Conservation (phyloP, 2,797 vertebrate species). For the Gymnothorax reevesii region DNA sequence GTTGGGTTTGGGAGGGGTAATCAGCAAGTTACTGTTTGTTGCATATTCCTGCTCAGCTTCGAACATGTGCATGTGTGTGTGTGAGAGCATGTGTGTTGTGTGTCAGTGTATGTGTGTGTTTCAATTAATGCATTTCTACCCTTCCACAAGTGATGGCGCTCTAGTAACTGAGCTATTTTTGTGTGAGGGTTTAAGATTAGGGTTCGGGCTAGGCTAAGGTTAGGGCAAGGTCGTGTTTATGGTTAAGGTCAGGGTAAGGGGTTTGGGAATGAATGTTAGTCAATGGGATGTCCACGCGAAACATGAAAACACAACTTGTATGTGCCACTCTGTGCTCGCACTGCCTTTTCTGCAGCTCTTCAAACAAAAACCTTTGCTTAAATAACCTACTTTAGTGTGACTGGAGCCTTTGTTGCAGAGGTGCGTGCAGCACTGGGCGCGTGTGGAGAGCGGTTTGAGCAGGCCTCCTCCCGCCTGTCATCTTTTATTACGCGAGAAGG, state of each 20-base stretch:
- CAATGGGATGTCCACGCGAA: no score
- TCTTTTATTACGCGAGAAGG: conserved; percentile 99
- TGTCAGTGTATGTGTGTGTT: conserved; percentile 36
- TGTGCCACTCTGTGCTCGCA: not conserved
- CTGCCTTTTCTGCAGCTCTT: conserved; percentile 52
- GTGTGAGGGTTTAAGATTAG: not conserved
- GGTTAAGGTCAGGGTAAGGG: no score
- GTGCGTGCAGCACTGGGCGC: conserved; percentile 64
- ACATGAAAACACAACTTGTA: no score
- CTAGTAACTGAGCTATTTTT: not conserved
- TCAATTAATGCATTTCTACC: conserved; percentile 15
- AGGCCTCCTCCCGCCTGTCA: conserved; percentile 98
- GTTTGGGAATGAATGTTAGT: no score
- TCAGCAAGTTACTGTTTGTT: conserved; percentile 15
- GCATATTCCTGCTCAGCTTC: conserved; percentile 26
- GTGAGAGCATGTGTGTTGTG: conserved; percentile 60
- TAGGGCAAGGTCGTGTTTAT: no score
- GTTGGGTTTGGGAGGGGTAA: not conserved
- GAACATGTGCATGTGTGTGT: conserved; percentile 33
- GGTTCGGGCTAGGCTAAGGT: no score
- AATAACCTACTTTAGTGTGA: conserved; percentile 99
- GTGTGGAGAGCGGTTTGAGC: conserved; percentile 99
- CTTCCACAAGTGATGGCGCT: not conserved
- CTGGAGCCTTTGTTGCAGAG: conserved; percentile 94
- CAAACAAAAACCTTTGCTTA: conserved; percentile 87